A percentile compares a stretch with the other conserved stretches of the same genome.
Conservation (phyloP, 2,797 vertebrate genomes). For the Hemibagrus guttatus region DNA sequence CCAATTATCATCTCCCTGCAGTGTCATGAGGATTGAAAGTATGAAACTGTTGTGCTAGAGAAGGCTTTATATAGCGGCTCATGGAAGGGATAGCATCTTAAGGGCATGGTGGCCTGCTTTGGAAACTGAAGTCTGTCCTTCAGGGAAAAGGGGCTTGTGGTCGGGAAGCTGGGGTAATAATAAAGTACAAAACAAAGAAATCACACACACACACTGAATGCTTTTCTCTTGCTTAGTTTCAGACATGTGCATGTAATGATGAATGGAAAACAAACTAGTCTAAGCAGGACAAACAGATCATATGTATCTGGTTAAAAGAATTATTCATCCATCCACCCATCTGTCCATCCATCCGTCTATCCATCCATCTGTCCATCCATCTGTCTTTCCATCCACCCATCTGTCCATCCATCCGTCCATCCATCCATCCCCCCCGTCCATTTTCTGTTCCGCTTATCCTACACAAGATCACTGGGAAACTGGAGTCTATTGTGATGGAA, state of each 20-base stretch:
- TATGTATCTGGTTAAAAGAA: neutral
- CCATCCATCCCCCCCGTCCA: too few species aligned
- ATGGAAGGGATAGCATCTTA: neutral
- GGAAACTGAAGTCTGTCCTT: neutral
- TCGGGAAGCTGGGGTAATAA: neutral
- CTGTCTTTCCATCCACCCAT: too few species aligned
- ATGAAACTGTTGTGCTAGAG: neutral
- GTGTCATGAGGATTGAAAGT: neutral
- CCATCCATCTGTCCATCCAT: too few species aligned
- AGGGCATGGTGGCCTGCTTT: too few species aligned
- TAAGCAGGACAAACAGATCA: neutral
- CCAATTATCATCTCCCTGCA: constrained; percentile 14
- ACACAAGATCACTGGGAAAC: too few species aligned
- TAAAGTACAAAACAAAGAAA: neutral
- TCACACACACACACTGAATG: neutral
- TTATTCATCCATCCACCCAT: too few species aligned
- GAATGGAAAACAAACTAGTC: neutral
- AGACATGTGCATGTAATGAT: neutral
- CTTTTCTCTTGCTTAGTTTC: neutral
- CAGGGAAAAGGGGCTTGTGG: neutral
- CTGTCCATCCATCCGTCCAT: too few species aligned
- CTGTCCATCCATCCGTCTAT: too few species aligned
- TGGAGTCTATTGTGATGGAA: too few species aligned
- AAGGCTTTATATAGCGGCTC: neutral
- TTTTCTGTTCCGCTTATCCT: too few species aligned